Evolutionary conservation across 2,888 invertebrate species (phyloP).

Genomic region (Aphodius granarius): DNA sequence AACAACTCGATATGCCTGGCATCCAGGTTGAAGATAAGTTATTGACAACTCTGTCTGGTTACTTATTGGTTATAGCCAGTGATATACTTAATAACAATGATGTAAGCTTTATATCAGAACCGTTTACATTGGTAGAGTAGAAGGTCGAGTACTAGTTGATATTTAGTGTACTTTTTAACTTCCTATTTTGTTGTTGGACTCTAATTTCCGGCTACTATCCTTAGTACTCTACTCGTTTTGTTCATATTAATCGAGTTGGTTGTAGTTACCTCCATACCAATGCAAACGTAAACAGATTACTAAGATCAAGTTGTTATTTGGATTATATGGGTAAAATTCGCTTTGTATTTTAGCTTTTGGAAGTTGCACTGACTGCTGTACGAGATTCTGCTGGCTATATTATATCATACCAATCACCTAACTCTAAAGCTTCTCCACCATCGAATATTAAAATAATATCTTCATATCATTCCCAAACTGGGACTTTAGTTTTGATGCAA

Average conservation of each 20-base stretch:
- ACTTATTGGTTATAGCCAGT: conserved; percentile 38
- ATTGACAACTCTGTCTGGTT: conserved; percentile 47
- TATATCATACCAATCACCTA: not conserved
- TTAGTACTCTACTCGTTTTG: not conserved
- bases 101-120: not conserved
- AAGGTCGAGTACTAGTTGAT: not conserved
- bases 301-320: no score
- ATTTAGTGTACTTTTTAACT: not conserved
- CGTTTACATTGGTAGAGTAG: not conserved
- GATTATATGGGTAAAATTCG: no score
- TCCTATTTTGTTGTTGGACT: not conserved
- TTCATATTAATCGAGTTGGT: no score
- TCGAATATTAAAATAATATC: not conserved
- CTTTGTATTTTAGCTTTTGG: not conserved
- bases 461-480: not conserved
- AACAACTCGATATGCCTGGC: conserved; percentile 55
- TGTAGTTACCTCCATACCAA: no score
- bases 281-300: no score
- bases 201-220: not conserved
- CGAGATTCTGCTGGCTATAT: not conserved
- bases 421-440: not conserved
- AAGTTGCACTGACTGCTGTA: not conserved
- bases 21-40: conserved; percentile 67
- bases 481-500: not conserved
- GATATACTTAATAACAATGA: conserved; percentile 4